Base-by-base conservation (phyloP, 2,888 invertebrate genomes). In the Chrysomela aeneicollis region DNA sequence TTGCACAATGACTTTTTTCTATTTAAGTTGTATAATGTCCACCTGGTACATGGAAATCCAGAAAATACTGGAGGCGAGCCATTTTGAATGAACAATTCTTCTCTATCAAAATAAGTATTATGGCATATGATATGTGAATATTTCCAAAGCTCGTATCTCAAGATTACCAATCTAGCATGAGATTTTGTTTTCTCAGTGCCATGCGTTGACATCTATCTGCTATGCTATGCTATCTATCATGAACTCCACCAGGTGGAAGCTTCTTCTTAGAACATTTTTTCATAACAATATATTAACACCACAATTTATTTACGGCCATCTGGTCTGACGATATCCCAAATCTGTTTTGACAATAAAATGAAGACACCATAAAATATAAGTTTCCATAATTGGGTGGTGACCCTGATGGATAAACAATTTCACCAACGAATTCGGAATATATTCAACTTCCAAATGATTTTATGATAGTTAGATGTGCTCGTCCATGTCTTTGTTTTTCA, bases 261-360 rank as follows among this genome's bases (percentile, higher is more conserved):
- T 30, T 66, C 64, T 55, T 65, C 64, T 67, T 61, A 47, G 55
- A 60, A 64, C 65, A 47, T 47, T 19, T 26, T 50, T 67, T 61
- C 52, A 67, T 71, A 66, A 64, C 69, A 63, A 71, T 69, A 67
- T 71, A 69, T 71, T 69, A 71, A 71, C 69, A 60, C 64, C 60
- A 55, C 49, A 53, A 71, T 71, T 69, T 71, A 71, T 70, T 50
- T 21, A 22, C 59, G 59, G 61, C 37, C 69, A 65, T 67, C 69
- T 69, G 69, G 59, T 69, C 17, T 26, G 53, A 30, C 47, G 32
- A 49, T 55, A 58, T 64, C 22, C 53, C 19, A 64, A 63, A 59
- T 64, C 63, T 65, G 67, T 67, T 67, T 61, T 61, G 67, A 64
- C 63, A 60, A 65, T 67, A 69, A 69, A 67, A 65, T 60, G 60